Conservation (phyloP, 2,113 vertebrate genomes). For the Oriolus oriolus region DNA sequence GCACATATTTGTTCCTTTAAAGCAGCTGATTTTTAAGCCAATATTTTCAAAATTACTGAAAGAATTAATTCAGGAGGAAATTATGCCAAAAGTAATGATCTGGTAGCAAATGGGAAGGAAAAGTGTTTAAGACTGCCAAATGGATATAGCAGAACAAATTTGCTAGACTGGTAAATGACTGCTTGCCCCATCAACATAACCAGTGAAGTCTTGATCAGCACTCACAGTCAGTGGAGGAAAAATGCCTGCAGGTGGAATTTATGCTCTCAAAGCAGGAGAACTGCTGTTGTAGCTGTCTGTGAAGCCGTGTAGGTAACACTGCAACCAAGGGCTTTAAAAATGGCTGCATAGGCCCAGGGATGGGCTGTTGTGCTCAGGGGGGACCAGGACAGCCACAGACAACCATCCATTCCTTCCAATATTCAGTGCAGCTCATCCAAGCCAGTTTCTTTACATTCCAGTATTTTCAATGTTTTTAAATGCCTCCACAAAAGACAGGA, state of each 20-base stretch:
- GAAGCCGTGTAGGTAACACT: not conserved
- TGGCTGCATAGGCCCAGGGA: rapidly evolving
- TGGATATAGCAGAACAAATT: not conserved
- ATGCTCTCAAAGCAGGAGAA: not conserved
- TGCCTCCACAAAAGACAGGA: not conserved
- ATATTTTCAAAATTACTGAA: not conserved
- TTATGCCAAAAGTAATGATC: not conserved
- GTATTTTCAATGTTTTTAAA: not conserved
- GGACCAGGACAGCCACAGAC: not conserved
- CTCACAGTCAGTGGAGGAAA: not conserved
- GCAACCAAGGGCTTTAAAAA: not conserved
- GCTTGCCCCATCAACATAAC: rapidly evolving
- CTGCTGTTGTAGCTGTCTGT: not conserved
- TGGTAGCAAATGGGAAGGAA: not conserved
- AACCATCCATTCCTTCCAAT: not conserved
- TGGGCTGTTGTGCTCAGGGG: not conserved
- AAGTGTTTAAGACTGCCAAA: not conserved
- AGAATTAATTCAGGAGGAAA: not conserved
- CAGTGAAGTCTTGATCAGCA: not conserved
- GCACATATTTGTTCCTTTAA: not conserved
- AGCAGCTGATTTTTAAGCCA: not conserved
- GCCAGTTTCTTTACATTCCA: not conserved
- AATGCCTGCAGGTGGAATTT: not conserved
- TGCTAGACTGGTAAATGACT: not conserved
- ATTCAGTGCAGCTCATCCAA: not conserved